Percentiles rank a stretch among this genome's conserved stretches.
Evolutionary conservation across 1,140 invertebrate genomes (phyloP).

Genomic region (Lepidostoma basale): DNA sequence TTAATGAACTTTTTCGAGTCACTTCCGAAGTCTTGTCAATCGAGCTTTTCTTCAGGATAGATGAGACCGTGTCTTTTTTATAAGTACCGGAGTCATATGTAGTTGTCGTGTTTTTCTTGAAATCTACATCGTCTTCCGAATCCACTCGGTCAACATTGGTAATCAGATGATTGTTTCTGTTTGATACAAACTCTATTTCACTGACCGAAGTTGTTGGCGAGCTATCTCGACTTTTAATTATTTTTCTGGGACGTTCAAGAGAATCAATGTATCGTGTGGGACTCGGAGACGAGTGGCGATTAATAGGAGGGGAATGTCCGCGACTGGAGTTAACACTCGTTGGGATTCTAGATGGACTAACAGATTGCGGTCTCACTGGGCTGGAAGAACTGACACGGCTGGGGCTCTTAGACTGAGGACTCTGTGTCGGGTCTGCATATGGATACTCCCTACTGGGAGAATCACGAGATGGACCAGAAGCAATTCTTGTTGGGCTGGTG

Average conservation of each 20-base stretch:
- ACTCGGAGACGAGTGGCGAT: conserved; percentile 20
- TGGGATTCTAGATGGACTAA: conserved; percentile 20
- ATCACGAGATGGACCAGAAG: conserved; percentile 49
- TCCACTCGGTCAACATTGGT: conserved; percentile 54
- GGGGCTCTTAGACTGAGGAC: conserved; percentile 1
- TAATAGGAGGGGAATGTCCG: not conserved
- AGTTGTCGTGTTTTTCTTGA: conserved; percentile 28
- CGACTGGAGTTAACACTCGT: conserved; percentile 8
- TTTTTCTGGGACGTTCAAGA: conserved; percentile 47
- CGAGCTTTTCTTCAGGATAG: conserved; percentile 23
- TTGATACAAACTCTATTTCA: conserved; percentile 56
- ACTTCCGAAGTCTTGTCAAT: conserved; percentile 46
- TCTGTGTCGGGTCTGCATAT: not conserved
- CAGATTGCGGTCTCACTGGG: not conserved
- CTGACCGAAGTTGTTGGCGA: conserved; percentile 61
- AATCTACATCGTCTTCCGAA: conserved; percentile 33
- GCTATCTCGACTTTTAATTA: conserved; percentile 52
- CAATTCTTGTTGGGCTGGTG: conserved; percentile 34
- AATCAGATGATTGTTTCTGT: conserved; percentile 49
- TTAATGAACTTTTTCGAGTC: conserved; percentile 58
- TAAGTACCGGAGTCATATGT: conserved; percentile 32
- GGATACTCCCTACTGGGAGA: conserved; percentile 45
- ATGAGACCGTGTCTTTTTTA: conserved; percentile 31
- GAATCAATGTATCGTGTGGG: not conserved
- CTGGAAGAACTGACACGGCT: not conserved